Percentiles rank a stretch among this genome's conserved stretches.
phyloP scores from a whole-genome alignment of 2,113 vertebrate genomes.

The Rallus limicola region DNA sequence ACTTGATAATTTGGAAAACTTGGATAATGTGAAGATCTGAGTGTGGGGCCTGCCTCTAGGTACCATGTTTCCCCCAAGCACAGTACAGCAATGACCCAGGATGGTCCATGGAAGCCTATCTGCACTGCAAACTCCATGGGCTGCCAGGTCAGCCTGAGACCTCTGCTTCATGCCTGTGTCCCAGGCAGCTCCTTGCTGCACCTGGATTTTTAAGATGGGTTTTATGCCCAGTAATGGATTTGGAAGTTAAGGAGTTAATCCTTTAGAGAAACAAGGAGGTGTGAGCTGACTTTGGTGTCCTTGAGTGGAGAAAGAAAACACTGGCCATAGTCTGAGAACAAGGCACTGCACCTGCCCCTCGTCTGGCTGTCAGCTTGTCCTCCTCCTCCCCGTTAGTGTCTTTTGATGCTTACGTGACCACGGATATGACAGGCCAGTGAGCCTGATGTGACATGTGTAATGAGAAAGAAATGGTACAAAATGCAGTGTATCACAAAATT shows the following conservation, averaged over 20 bases:
- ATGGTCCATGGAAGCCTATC: neutral
- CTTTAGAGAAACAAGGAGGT: neutral
- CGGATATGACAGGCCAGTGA: neutral
- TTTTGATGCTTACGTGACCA: fast-evolving
- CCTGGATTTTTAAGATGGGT: neutral
- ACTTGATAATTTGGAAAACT: neutral
- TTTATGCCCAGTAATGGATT: neutral
- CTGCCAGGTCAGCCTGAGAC: neutral
- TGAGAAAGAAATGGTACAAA: neutral
- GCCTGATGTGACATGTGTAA: neutral
- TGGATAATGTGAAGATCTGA: neutral
- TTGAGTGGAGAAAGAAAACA: neutral
- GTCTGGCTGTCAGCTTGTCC: neutral
- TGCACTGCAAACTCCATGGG: neutral
- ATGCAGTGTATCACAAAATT: neutral
- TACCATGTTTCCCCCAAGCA: fast-evolving
- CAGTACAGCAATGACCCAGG: fast-evolving
- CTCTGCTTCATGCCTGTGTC: neutral
- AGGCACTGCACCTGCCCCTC: neutral
- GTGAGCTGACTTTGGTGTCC: neutral
- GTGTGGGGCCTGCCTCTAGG: neutral
- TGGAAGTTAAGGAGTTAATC: neutral
- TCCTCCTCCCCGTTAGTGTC: neutral
- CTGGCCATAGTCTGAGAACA: neutral
- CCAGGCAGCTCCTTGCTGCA: neutral